phyloP scores from a whole-genome alignment of 37 sponge, comb jelly and placozoan species.

The Cladorhizidae sp. region DNA sequence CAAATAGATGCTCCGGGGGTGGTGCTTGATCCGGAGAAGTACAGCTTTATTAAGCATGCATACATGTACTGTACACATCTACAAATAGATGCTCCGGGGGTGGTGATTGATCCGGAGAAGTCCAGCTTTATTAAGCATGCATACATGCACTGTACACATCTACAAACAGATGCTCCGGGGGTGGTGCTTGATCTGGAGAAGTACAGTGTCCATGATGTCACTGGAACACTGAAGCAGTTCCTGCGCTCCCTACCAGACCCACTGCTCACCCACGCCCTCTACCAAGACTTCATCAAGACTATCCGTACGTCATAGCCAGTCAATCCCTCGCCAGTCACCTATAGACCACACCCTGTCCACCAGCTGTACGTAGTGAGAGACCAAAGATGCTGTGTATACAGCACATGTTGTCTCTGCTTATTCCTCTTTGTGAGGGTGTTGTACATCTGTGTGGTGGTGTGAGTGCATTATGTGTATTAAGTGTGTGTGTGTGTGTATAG shows the following conservation, averaged over 20 bases:
- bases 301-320: slow-evolving; percentile 30
- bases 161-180: slow-evolving; percentile 65
- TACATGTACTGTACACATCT: no score
- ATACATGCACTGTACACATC: no score
- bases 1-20: slow-evolving; percentile 81
- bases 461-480: not conserved
- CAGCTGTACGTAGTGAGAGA: no score
- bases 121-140: no score
- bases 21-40: slow-evolving; percentile 68
- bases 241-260: slow-evolving; percentile 83
- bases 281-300: slow-evolving; percentile 50
- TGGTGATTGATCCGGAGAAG: slow-evolving; percentile 70
- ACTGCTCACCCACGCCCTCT: slow-evolving; percentile 73
- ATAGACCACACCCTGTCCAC: no score
- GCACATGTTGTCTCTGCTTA: no score
- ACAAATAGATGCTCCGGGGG: slow-evolving; percentile 78
- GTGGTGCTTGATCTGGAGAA: slow-evolving; percentile 73
- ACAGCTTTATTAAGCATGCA: no score
- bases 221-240: slow-evolving; percentile 82
- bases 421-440: no score
- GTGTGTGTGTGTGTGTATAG: slow-evolving; percentile 1
- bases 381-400: no score
- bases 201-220: slow-evolving; percentile 87
- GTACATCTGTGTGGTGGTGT: not conserved
- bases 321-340: no score